Conservation (phyloP, 2,797 vertebrate species). For the Darevskia nairensis region DNA sequence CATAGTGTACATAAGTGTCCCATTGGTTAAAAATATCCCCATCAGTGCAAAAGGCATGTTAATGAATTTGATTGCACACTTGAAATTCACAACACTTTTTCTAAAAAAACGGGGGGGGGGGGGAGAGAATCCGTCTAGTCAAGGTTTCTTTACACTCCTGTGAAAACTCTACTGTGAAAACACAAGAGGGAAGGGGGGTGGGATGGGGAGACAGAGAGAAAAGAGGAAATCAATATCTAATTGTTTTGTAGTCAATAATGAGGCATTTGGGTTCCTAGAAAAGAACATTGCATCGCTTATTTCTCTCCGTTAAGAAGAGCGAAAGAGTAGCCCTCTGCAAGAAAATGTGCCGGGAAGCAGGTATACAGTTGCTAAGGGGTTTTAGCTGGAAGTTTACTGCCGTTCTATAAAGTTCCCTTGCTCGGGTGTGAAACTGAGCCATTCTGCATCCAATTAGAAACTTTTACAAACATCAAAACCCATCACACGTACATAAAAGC, state of each 20-base stretch:
- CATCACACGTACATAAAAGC: neutral
- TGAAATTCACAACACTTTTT: neutral
- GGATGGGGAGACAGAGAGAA: neutral
- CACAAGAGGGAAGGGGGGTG: neutral
- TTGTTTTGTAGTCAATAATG: constrained; percentile 1
- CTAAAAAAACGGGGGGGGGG: neutral
- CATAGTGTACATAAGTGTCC: neutral
- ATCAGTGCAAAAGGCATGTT: neutral
- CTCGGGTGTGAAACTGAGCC: neutral
- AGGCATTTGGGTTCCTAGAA: neutral
- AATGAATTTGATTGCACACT: neutral
- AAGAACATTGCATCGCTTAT: neutral
- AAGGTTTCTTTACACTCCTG: neutral
- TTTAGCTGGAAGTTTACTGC: neutral
- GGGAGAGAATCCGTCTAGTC: neutral
- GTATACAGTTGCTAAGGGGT: neutral
- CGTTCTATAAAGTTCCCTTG: neutral
- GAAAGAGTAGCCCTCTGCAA: neutral
- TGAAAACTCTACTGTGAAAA: neutral
- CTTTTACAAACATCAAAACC: constrained; percentile 1
- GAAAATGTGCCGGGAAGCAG: neutral
- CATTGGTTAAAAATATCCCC: neutral
- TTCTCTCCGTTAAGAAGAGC: neutral
- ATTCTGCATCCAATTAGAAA: constrained; percentile 5
- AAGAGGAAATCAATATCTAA: neutral